A percentile compares a stretch with the other conserved stretches of the same genome.
phyloP scores from a whole-genome alignment of 2,888 invertebrate species.

The Acanthosepion esculentum region DNA sequence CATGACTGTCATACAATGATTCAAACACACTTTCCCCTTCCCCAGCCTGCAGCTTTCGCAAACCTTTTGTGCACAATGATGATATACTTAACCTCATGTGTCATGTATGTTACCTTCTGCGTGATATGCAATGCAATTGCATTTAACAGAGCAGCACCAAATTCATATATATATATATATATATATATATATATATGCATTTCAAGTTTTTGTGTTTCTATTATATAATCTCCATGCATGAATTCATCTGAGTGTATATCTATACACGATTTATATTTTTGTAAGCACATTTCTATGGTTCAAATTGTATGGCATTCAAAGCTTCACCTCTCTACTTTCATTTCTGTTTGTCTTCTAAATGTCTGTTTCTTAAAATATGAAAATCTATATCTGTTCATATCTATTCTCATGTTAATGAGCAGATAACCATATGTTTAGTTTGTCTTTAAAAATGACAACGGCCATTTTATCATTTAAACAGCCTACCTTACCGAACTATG shows the following conservation, averaged over 20 bases:
- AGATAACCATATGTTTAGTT: neutral
- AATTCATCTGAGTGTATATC: neutral
- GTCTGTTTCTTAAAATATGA: neutral
- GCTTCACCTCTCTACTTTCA: neutral
- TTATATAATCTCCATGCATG: neutral
- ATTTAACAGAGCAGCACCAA: neutral
- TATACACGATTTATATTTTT: neutral
- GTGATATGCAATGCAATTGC: neutral
- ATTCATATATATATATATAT: neutral
- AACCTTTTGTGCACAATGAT: constrained; percentile 10
- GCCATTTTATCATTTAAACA: no score
- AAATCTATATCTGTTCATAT: neutral
- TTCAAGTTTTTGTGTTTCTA: neutral
- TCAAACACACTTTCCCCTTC: constrained; percentile 10
- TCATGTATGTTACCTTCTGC: neutral
- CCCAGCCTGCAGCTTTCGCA: neutral
- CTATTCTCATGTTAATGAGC: neutral
- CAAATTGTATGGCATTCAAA: neutral
- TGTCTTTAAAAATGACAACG: no score
- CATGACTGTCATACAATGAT: constrained; percentile 33
- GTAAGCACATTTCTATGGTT: neutral
- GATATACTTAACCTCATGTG: neutral
- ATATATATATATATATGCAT: neutral
- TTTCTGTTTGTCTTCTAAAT: neutral
- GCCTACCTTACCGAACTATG: no score